Percentiles rank a stretch among this genome's conserved stretches.
Evolutionary conservation across 1,140 invertebrate genomes (phyloP).

Genomic region (Argopecten irradians): DNA sequence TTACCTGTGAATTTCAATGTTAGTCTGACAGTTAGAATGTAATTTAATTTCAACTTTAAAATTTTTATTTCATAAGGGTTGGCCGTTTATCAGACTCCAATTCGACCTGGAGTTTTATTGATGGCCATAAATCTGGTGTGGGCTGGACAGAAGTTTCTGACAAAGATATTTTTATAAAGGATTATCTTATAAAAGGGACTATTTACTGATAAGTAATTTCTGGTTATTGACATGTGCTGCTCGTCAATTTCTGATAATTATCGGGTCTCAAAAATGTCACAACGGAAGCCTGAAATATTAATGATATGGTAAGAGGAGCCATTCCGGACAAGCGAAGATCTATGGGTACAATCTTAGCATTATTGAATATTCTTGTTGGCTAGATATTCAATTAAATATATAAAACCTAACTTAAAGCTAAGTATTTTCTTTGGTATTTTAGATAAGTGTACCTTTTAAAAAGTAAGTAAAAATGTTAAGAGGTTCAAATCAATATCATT

Average conservation of each 20-base stretch:
- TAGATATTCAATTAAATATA: no score
- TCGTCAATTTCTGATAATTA: not conserved
- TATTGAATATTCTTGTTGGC: no score
- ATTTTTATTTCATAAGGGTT: not conserved
- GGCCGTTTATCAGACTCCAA: not conserved
- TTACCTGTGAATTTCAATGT: not conserved
- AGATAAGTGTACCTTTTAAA: no score
- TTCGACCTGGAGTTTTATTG: not conserved
- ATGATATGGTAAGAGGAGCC: not conserved
- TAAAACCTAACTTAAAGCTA: no score
- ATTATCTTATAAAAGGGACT: not conserved
- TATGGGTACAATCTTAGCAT: no score
- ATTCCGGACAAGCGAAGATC: no score
- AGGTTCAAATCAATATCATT: no score
- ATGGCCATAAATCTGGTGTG: not conserved
- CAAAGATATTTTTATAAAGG: not conserved
- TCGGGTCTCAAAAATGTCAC: not conserved
- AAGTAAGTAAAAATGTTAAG: no score
- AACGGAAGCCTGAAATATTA: not conserved
- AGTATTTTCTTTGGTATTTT: no score
- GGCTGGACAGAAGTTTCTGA: not conserved
- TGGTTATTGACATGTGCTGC: not conserved
- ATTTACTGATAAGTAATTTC: not conserved
- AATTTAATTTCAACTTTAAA: not conserved
- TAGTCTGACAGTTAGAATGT: not conserved